Conservation (phyloP, 2,888 invertebrate species). For the Agrotis ipsilon region DNA sequence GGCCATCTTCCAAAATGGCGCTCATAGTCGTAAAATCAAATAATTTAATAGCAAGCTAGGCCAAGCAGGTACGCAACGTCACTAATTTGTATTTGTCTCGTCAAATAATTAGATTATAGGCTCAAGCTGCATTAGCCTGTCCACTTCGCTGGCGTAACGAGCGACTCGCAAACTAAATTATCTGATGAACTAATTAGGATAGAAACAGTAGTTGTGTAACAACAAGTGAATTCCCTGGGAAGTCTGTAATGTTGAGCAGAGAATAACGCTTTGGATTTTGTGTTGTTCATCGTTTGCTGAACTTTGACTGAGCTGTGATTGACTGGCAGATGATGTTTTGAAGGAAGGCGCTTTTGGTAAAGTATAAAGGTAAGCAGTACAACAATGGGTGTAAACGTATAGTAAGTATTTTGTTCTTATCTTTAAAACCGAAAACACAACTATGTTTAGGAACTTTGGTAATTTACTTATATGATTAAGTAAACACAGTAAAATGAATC, state of each 20-base stretch:
- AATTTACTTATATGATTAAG: too few species aligned
- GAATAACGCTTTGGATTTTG: constrained; percentile 42
- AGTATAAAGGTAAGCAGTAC: background rate
- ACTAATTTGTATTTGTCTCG: constrained; percentile 86
- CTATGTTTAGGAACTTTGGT: too few species aligned
- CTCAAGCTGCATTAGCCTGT: constrained; percentile 82
- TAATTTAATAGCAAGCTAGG: constrained; percentile 28
- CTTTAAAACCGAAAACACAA: too few species aligned
- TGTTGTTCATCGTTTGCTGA: constrained; percentile 39
- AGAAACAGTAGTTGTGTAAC: constrained; percentile 75
- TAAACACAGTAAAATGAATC: too few species aligned
- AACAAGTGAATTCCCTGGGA: constrained; percentile 73
- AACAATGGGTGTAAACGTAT: too few species aligned
- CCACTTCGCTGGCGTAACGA: constrained; percentile 83
- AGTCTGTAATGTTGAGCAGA: constrained; percentile 47
- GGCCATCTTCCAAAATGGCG: constrained; percentile 35
- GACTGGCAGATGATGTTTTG: constrained; percentile 35
- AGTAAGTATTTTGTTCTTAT: too few species aligned
- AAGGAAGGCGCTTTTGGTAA: background rate
- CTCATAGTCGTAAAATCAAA: constrained; percentile 45
- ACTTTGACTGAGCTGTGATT: constrained; percentile 52
- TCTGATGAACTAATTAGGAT: constrained; percentile 85
- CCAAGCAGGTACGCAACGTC: constrained; percentile 64
- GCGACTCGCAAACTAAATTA: constrained; percentile 85
- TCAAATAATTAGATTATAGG: constrained; percentile 84